Percentiles rank a stretch among this genome's conserved stretches.
phyloP scores from a whole-genome alignment of 1,140 invertebrate genomes.

The Euglossa dilemma region DNA sequence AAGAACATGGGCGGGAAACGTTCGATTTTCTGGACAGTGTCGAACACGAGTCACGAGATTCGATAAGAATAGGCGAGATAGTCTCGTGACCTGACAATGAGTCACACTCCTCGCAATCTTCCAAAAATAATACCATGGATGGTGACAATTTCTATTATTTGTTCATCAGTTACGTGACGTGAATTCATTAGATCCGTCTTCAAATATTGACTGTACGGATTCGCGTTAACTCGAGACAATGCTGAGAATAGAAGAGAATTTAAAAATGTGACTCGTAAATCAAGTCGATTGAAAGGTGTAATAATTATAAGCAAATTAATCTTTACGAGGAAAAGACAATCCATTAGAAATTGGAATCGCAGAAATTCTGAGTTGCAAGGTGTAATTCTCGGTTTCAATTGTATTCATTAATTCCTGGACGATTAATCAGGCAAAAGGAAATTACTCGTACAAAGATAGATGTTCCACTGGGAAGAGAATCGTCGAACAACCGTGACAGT shows the following conservation, averaged over 20 bases:
- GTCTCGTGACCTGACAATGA: constrained; percentile 25
- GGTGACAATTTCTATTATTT: neutral
- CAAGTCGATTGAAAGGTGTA: neutral
- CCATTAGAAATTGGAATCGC: neutral
- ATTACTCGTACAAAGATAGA: neutral
- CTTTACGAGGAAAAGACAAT: neutral
- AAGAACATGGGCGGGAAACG: neutral
- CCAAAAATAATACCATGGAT: neutral
- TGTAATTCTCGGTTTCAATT: too few relatives aligned
- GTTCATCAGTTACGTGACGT: neutral
- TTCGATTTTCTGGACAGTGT: constrained; percentile 19
- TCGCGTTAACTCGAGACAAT: neutral
- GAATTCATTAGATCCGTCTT: neutral
- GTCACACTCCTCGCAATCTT: constrained; percentile 11
- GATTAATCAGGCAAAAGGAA: neutral
- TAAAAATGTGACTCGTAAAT: neutral
- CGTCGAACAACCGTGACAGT: neutral
- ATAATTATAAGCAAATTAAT: neutral
- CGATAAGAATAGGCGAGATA: constrained; percentile 39
- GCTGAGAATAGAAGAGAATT: too few relatives aligned
- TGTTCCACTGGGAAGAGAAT: neutral
- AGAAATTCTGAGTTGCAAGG: neutral
- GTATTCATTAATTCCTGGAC: neutral
- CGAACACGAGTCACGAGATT: constrained; percentile 37
- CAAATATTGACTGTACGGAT: constrained; percentile 37